phyloP scores from a whole-genome alignment of 2,888 invertebrate species.

The Celastrina argiolus region DNA sequence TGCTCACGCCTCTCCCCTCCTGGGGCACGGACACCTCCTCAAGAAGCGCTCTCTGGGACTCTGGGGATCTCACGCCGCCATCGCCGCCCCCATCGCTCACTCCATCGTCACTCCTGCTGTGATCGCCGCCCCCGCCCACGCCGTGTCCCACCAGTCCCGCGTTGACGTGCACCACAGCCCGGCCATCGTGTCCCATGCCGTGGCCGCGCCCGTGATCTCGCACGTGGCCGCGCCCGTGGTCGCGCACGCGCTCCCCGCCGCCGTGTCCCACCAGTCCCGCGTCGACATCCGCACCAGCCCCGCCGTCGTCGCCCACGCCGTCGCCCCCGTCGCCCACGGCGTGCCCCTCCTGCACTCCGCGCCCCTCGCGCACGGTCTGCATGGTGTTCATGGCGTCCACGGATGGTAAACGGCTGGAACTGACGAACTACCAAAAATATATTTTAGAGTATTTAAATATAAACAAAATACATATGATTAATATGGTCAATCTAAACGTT shows the following conservation, averaged over 20 bases:
- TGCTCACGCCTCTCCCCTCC: constrained; percentile 40
- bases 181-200: constrained; percentile 32
- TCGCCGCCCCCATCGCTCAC: constrained; percentile 38
- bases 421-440: constrained; percentile 46
- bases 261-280: constrained; percentile 70
- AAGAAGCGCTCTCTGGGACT: constrained; percentile 45
- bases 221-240: constrained; percentile 42
- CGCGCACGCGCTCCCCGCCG: constrained; percentile 42
- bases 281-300: constrained; percentile 51
- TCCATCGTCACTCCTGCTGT: no score
- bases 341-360: constrained; percentile 37
- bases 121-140: constrained; percentile 35
- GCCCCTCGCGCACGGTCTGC: constrained; percentile 35
- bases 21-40: constrained; percentile 38
- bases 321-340: no score
- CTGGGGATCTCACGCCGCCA: constrained; percentile 39
- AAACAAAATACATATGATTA: background rate
- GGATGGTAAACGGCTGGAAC: constrained; percentile 59
- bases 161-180: constrained; percentile 47
- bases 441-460: background rate
- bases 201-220: constrained; percentile 29
- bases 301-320: constrained; percentile 42
- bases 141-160: constrained; percentile 53
- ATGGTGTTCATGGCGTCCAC: constrained; percentile 41
- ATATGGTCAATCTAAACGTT: no score